Conservation (phyloP, 2,888 invertebrate genomes). For the Ptychoptera albimana region DNA sequence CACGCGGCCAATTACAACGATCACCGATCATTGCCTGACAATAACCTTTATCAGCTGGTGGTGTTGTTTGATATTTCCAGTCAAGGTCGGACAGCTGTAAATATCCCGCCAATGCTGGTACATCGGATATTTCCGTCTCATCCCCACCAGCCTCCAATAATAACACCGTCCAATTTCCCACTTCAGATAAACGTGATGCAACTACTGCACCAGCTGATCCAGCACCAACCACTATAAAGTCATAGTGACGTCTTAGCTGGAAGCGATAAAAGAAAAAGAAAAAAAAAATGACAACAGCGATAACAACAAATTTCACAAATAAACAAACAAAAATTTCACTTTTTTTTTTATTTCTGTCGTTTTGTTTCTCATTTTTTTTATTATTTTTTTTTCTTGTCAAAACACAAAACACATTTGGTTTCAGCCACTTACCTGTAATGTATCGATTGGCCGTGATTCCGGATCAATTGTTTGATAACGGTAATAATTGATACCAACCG, state of each 20-base stretch:
- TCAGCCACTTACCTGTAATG: constrained; percentile 43
- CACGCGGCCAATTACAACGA: constrained; percentile 82
- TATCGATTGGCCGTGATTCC: constrained; percentile 58
- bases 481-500: constrained; percentile 65
- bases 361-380: too few species aligned
- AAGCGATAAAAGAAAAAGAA: constrained; percentile 12
- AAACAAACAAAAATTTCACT: too few species aligned
- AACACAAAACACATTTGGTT: background rate
- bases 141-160: constrained; percentile 76
- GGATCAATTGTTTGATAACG: constrained; percentile 69
- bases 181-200: constrained; percentile 67
- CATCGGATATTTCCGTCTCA: constrained; percentile 77
- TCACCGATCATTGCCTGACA: constrained; percentile 78
- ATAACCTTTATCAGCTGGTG: constrained; percentile 58
- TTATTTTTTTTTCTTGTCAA: background rate
- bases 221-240: constrained; percentile 74
- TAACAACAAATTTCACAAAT: background rate
- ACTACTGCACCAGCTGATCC: constrained; percentile 83
- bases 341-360: too few species aligned
- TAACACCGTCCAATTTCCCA: constrained; percentile 66
- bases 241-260: constrained; percentile 62
- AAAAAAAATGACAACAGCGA: background rate
- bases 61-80: constrained; percentile 84
- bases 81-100: constrained; percentile 73
- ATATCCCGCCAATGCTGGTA: constrained; percentile 72